phyloP scores from a whole-genome alignment of 2,888 invertebrate species.

The Synergus gifuensis region DNA sequence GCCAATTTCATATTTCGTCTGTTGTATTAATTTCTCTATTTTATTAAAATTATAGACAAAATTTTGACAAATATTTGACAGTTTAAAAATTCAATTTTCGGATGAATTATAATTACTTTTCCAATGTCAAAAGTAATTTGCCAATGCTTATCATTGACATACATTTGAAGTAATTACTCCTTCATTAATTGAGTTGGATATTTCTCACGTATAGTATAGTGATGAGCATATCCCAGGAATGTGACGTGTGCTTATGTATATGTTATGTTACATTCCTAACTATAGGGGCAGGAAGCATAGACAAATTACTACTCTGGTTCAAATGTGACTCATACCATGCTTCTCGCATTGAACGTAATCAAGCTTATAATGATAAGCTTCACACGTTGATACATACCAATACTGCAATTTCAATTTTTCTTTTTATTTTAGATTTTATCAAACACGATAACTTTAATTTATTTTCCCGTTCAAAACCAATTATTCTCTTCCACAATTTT shows the following conservation, averaged over 20 bases:
- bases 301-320: slow-evolving; percentile 60
- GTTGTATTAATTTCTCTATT: too few relatives aligned
- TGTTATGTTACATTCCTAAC: neutral
- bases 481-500: neutral
- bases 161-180: slow-evolving; percentile 9
- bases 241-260: neutral
- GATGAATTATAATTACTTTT: slow-evolving; percentile 6
- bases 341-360: slow-evolving; percentile 58
- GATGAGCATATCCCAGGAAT: slow-evolving; percentile 8
- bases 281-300: slow-evolving; percentile 55
- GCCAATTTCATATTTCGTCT: neutral
- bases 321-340: slow-evolving; percentile 65
- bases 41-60: too few relatives aligned
- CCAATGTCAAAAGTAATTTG: neutral
- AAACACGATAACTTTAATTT: neutral
- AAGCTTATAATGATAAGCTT: slow-evolving; percentile 54
- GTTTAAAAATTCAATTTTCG: too few relatives aligned
- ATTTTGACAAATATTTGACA: too few relatives aligned
- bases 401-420: slow-evolving; percentile 40
- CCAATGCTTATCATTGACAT: neutral
- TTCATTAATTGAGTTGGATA: slow-evolving; percentile 15
- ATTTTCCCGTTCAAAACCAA: neutral
- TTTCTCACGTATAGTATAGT: slow-evolving; percentile 25
- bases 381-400: slow-evolving; percentile 43
- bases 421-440: slow-evolving; percentile 27